Percentiles rank a stretch among this genome's conserved stretches.
Conservation (phyloP, 2,888 invertebrate genomes). For the Polietes domitor region DNA sequence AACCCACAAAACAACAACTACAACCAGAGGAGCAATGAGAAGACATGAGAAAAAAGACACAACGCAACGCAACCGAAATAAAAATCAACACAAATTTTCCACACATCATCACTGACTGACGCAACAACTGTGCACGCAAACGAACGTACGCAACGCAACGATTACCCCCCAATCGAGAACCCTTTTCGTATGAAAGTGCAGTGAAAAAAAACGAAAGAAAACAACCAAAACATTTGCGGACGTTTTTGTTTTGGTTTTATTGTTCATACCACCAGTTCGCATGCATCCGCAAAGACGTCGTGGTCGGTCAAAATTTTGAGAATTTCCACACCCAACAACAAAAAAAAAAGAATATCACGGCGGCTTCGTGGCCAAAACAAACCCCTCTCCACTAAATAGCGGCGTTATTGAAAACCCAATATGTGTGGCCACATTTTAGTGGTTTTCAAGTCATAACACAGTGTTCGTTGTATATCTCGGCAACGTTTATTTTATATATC, state of each 20-base stretch:
- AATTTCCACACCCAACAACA: no score
- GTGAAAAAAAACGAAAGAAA: conserved; percentile 32
- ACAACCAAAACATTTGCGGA: conserved; percentile 35
- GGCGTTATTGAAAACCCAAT: conserved; percentile 52
- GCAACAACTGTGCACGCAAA: conserved; percentile 69
- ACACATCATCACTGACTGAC: conserved; percentile 69
- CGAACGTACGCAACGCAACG: conserved; percentile 51
- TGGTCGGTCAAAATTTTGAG: conserved; percentile 33
- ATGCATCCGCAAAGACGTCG: conserved; percentile 28
- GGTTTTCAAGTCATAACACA: conserved; percentile 60
- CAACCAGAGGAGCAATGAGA: conserved; percentile 38
- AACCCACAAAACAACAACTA: conserved; percentile 44
- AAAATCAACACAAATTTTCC: conserved; percentile 72
- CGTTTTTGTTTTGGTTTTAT: conserved; percentile 17
- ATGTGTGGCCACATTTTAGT: conserved; percentile 66
- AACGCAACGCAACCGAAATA: conserved; percentile 69
- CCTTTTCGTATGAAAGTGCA: conserved; percentile 37
- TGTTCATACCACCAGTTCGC: conserved; percentile 11
- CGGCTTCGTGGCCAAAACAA: no score
- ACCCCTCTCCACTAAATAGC: not conserved
- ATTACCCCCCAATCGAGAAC: no score
- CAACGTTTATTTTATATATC: not conserved
- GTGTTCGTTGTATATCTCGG: conserved; percentile 45
- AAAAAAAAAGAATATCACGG: no score
- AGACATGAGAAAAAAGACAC: conserved; percentile 37